Conservation (phyloP, 1,140 invertebrate genomes). For the Harlomillsia oculata region DNA sequence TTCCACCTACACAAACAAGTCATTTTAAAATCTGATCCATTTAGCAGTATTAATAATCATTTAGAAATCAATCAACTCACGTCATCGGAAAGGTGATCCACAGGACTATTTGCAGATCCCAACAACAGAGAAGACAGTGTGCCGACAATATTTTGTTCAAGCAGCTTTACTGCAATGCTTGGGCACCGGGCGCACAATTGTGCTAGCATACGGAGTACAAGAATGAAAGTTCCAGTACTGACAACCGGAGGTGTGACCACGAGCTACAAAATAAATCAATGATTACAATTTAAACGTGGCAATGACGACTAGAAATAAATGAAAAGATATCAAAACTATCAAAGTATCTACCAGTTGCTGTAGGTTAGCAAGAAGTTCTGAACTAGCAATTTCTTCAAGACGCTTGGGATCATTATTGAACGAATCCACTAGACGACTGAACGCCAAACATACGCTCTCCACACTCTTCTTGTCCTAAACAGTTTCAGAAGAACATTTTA, state of each 20-base stretch:
- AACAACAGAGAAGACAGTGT: slow-evolving; percentile 84
- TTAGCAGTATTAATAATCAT: not conserved
- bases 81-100: no score
- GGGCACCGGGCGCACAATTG: slow-evolving; percentile 91
- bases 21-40: not conserved
- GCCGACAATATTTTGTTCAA: slow-evolving; percentile 90
- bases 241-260: slow-evolving; percentile 86
- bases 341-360: slow-evolving; percentile 65
- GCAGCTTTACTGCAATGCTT: slow-evolving; percentile 75
- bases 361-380: slow-evolving; percentile 81
- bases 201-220: slow-evolving; percentile 87
- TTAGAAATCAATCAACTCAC: not conserved
- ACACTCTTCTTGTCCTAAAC: slow-evolving; percentile 87
- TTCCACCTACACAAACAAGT: slow-evolving; percentile 55
- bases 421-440: slow-evolving; percentile 90
- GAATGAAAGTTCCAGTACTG: slow-evolving; percentile 88
- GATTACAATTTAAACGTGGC: not conserved
- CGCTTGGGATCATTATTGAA: slow-evolving; percentile 83
- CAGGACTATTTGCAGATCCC: slow-evolving; percentile 65
- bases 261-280: slow-evolving; percentile 50
- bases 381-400: slow-evolving; percentile 88
- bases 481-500: slow-evolving; percentile 1
- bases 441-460: slow-evolving; percentile 91
- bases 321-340: no score
- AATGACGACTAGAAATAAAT: no score